Conservation (phyloP, 1,140 invertebrate species). For the Protaetia brevitarsis region DNA sequence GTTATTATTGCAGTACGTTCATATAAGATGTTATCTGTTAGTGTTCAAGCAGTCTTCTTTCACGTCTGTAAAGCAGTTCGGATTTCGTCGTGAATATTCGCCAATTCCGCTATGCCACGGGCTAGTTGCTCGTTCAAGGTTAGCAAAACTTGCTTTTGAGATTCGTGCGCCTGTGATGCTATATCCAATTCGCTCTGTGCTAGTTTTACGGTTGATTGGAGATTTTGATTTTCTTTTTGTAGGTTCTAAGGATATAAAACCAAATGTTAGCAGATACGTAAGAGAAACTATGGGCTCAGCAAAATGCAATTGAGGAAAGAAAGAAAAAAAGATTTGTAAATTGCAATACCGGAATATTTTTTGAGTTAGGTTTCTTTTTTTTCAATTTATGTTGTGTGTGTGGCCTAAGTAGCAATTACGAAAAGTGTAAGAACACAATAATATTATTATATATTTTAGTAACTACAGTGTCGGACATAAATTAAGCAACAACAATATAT, state of each 20-base stretch:
- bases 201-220: constrained; percentile 67
- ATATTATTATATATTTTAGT: not conserved
- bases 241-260: constrained; percentile 51
- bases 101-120: constrained; percentile 80
- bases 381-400: not conserved
- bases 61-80: constrained; percentile 74
- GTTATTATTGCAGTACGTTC: not conserved
- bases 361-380: too few species aligned
- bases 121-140: constrained; percentile 81
- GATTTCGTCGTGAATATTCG: constrained; percentile 80
- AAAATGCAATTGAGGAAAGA: not conserved
- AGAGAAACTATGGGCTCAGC: not conserved
- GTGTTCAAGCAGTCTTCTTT: constrained; percentile 42
- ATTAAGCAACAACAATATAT: too few species aligned
- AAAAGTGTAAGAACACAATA: not conserved
- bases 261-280: too few species aligned
- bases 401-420: not conserved
- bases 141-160: constrained; percentile 79
- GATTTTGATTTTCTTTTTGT: constrained; percentile 71
- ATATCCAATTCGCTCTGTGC: constrained; percentile 82
- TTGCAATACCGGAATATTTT: too few species aligned
- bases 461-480: not conserved
- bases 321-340: too few species aligned
- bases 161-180: constrained; percentile 75
- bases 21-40: constrained; percentile 27